Base-by-base conservation (phyloP, 1,140 invertebrate species). In the Trichogramma pretiosum region DNA sequence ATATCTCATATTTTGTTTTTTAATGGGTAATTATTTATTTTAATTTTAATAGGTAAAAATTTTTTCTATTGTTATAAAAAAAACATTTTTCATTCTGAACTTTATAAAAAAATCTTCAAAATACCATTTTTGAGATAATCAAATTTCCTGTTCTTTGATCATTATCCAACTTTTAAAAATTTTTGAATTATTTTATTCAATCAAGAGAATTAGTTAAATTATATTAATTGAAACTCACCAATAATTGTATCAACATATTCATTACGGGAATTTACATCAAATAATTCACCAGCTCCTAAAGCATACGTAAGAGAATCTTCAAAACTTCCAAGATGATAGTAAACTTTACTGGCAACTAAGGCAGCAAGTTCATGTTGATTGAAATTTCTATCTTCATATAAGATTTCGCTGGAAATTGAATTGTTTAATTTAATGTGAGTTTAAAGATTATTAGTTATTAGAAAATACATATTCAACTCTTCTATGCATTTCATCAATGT, bases 201-300 rank as follows among this genome's bases (percentile, higher is more conserved):
- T 28, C 24, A 28, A 7, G 24, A 28, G 24, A 28, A 11, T 28
- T 28, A 28, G 24, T 28, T 45, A 40, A 45, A 40, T 7, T 38
- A 24, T 16, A 14, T 36, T 22, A 28, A 38, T 14, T n/a, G 17
- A 33, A 28, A 18, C 56, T 66, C 74, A 85, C 82, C 79, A 62
- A 97, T 89, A 24, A 87, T 97, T 0, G 94, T 99, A 63, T 97
- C 90, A 3, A 97, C 93, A 77, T 97, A 98, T 75, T 97, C 93
- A 51, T 86, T 87, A 38, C 86, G 78, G 32, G 86, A 83, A 67
- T 92, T 93, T 0, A 98, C 89, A 74, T 98, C 89, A 70, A 98
- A 97, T 1, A 96, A 73, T 59, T 89, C 81, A 37, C 91, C 91
- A 60, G 95, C 91, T 41, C 91, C 88, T 11, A 98, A 74, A 26